Percentiles rank a stretch among this genome's conserved stretches.
Evolutionary conservation across 2,113 vertebrate species (phyloP).

Genomic region (Apus apus): DNA sequence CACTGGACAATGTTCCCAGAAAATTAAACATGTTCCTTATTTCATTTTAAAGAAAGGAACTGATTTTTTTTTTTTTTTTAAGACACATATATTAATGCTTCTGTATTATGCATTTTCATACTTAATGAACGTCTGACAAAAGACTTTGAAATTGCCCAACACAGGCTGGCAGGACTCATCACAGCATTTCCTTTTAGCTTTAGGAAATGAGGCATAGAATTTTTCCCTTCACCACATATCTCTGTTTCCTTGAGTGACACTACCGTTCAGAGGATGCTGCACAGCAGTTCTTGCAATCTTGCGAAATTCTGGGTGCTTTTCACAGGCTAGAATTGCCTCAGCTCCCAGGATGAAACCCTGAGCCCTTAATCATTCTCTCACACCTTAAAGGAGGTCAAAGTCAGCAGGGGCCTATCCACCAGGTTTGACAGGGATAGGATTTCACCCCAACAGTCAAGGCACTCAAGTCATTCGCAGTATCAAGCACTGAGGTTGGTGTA

Average conservation of each 20-base stretch:
- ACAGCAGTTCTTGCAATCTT: neutral
- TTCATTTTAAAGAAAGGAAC: neutral
- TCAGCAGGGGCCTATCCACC: neutral
- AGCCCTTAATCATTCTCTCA: neutral
- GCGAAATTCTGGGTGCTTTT: neutral
- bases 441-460: fast-evolving
- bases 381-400: neutral
- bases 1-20: conserved; percentile 42
- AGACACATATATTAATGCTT: neutral
- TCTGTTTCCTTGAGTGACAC: neutral
- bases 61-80: neutral
- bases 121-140: neutral
- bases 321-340: neutral
- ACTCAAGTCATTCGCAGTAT: neutral
- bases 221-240: neutral
- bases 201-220: neutral
- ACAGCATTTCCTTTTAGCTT: neutral
- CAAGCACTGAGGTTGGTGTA: neutral
- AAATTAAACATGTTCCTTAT: conserved; percentile 18
- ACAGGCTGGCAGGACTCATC: neutral
- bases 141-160: neutral
- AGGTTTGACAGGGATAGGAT: neutral
- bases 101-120: neutral
- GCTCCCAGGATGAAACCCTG: neutral
- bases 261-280: neutral